These are phyloP conservation scores for Halcyon leucocephala DNA, from an alignment of 2,797 vertebrate species.

Conservation along the genomic window DNA sequence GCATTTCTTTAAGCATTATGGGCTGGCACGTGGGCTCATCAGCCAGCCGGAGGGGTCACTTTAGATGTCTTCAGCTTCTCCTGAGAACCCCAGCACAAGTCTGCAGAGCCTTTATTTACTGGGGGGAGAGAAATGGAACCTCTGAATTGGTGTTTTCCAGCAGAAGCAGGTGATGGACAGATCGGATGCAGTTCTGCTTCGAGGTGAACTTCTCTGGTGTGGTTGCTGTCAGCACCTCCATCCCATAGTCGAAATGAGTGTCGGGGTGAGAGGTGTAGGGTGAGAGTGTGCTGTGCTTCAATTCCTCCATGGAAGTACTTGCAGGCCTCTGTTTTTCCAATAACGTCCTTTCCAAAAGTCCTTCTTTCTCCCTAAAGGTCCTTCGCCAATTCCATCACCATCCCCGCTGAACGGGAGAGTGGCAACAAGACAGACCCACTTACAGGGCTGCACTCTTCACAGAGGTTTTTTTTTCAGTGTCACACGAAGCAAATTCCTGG, in stretches of 20 bases:
- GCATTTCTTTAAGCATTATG: not conserved
- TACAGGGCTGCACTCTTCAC: not conserved
- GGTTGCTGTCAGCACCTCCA: not conserved
- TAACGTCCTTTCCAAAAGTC: not conserved
- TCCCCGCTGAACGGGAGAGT: not conserved
- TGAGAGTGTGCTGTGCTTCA: rapidly evolving
- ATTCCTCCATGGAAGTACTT: not conserved
- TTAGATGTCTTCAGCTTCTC: not conserved
- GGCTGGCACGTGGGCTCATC: not conserved
- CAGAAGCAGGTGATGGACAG: not conserved
- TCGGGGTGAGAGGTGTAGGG: not conserved
- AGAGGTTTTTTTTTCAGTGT: no score
- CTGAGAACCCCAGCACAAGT: not conserved
- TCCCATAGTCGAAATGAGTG: not conserved
- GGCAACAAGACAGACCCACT: not conserved
- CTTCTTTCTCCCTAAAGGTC: not conserved
- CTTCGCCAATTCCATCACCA: not conserved
- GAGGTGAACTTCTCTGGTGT: not conserved
- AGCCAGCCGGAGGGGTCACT: not conserved
- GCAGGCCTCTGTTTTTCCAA: not conserved
- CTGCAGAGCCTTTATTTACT: not conserved
- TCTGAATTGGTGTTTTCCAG: not conserved
- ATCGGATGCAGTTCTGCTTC: not conserved
- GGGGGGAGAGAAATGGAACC: not conserved
- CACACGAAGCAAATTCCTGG: not conserved